Percentiles rank a stretch among this genome's conserved stretches.
phyloP scores from a whole-genome alignment of 2,888 invertebrate genomes.

The Vesta saturnalis region DNA sequence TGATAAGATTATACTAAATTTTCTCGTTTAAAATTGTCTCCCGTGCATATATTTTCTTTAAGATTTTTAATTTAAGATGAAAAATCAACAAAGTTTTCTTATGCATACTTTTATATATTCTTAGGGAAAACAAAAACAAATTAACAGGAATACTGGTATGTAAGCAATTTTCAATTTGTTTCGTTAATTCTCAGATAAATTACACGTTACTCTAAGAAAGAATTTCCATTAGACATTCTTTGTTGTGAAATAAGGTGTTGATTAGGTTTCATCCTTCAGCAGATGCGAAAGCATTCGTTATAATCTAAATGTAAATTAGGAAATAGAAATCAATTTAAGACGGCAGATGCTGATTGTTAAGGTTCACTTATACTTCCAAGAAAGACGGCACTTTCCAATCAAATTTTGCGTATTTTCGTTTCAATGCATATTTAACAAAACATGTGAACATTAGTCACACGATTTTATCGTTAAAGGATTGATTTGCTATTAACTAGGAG shows the following conservation, averaged over 20 bases:
- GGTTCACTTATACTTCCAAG: constrained; percentile 40
- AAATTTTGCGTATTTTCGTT: background rate
- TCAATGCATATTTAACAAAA: too few relatives aligned
- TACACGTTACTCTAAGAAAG: constrained; percentile 33
- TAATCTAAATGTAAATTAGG: constrained; percentile 53
- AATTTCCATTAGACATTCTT: constrained; percentile 35
- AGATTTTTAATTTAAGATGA: constrained; percentile 19
- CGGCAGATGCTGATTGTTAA: constrained; percentile 25
- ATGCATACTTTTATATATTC: constrained; percentile 4
- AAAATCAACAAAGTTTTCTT: background rate
- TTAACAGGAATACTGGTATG: constrained; percentile 29
- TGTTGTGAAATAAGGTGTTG: constrained; percentile 34
- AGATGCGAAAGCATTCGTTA: constrained; percentile 43
- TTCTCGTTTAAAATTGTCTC: constrained; percentile 27
- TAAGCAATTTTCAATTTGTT: constrained; percentile 35
- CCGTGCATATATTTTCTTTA: constrained; percentile 19
- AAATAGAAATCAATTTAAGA: constrained; percentile 41
- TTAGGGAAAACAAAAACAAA: constrained; percentile 14
- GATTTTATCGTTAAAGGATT: too few relatives aligned
- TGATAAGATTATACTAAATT: constrained; percentile 36
- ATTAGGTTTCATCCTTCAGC: constrained; percentile 35
- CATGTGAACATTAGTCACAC: too few relatives aligned
- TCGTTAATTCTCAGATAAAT: constrained; percentile 32
- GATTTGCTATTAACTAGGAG: too few relatives aligned
- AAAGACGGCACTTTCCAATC: background rate